A percentile compares a stretch with the other conserved stretches of the same genome.
These are phyloP conservation scores for Notamacropus eugenii DNA, from an alignment of 2,797 vertebrate genomes.

Conservation along the genomic window DNA sequence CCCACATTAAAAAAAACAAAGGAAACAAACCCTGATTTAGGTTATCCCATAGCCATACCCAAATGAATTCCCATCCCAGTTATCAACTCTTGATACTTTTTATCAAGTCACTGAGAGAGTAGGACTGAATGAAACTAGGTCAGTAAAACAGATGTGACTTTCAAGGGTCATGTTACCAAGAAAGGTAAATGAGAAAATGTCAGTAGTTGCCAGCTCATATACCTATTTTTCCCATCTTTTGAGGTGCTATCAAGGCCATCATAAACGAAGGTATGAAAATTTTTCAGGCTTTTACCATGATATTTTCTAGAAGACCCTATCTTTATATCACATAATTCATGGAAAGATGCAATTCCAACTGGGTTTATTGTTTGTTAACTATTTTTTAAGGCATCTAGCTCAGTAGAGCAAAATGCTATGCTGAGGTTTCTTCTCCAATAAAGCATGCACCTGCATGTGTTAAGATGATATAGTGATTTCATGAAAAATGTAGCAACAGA, in stretches of 20 bases:
- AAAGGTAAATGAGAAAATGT: not conserved
- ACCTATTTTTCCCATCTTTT: not conserved
- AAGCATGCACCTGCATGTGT: not conserved
- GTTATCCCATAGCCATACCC: not conserved
- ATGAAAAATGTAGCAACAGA: not conserved
- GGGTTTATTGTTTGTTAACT: not conserved
- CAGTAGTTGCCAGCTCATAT: not conserved
- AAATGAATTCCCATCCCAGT: not conserved
- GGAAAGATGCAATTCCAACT: not conserved
- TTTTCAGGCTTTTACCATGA: not conserved
- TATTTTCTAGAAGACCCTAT: not conserved
- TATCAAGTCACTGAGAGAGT: not conserved
- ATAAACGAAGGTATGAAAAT: not conserved
- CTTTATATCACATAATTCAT: not conserved
- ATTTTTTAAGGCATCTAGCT: not conserved
- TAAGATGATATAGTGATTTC: not conserved
- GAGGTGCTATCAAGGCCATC: not conserved
- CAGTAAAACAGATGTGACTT: not conserved
- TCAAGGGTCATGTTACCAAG: not conserved
- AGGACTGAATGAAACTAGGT: not conserved
- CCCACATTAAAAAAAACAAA: not conserved
- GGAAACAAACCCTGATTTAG: not conserved
- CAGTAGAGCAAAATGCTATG: not conserved
- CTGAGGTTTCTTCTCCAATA: not conserved
- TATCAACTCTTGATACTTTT: not conserved